A percentile compares a stretch with the other conserved stretches of the same genome.
These are phyloP conservation scores for Astreopora myriophthalma DNA, from an alignment of 64 coral and sea anemone species.

Conservation along the genomic window DNA sequence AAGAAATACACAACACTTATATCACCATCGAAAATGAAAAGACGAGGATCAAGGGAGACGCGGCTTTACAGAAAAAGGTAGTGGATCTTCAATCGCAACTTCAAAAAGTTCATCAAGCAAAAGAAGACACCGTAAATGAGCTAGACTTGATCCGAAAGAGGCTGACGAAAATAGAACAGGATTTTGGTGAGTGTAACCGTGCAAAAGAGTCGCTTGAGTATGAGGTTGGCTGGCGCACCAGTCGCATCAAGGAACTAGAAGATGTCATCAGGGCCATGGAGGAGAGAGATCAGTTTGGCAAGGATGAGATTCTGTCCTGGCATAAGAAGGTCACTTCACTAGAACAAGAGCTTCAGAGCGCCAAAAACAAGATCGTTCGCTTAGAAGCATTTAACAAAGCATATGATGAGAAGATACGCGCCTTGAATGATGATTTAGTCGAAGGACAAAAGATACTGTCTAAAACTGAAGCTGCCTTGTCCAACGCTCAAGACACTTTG, in stretches of 20 bases:
- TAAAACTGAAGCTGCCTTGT: conserved; percentile 58
- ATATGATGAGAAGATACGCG: conserved; percentile 86
- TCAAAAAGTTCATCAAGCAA: conserved; percentile 75
- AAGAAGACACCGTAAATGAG: conserved; percentile 84
- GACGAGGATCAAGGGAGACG: conserved; percentile 74
- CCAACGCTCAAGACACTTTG: conserved; percentile 64
- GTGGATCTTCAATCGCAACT: conserved; percentile 80
- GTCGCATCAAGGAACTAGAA: conserved; percentile 87
- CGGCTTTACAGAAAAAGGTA: conserved; percentile 71
- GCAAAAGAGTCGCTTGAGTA: conserved; percentile 88
- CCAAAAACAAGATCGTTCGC: conserved; percentile 79
- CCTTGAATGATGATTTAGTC: conserved; percentile 76
- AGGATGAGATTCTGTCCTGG: conserved; percentile 94
- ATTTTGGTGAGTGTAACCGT: conserved; percentile 63
- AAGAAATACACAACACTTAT: conserved; percentile 56
- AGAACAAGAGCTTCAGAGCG: conserved; percentile 79
- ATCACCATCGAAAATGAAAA: conserved; percentile 69
- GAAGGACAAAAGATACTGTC: conserved; percentile 70
- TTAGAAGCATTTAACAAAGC: conserved; percentile 94
- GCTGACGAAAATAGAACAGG: conserved; percentile 71
- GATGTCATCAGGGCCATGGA: conserved; percentile 78
- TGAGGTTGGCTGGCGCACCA: conserved; percentile 70
- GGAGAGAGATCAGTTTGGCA: conserved; percentile 83
- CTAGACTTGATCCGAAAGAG: conserved; percentile 77
- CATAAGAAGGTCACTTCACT: conserved; percentile 91